A percentile compares a stretch with the other conserved stretches of the same genome.
Evolutionary conservation across 1,140 invertebrate genomes (phyloP).

Genomic region (Aphelenchoides fujianensis): DNA sequence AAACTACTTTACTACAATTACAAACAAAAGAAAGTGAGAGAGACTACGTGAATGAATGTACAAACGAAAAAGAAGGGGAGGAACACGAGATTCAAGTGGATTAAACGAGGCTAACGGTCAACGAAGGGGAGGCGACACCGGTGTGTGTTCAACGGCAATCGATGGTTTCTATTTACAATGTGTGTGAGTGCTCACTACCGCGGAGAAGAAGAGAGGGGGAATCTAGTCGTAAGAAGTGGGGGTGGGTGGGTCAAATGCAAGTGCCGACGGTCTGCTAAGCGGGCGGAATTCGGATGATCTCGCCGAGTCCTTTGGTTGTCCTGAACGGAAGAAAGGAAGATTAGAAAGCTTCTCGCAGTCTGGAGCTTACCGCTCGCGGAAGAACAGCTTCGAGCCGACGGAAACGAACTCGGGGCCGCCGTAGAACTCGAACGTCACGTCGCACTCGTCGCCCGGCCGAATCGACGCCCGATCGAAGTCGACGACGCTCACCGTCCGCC

Average conservation of each 20-base stretch:
- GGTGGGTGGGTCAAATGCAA: neutral
- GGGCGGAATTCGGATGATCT: slow-evolving; percentile 69
- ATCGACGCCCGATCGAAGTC: slow-evolving; percentile 68
- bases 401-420: slow-evolving; percentile 85
- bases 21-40: too few species aligned
- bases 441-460: slow-evolving; percentile 69
- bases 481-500: slow-evolving; percentile 82
- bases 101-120: neutral
- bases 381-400: slow-evolving; percentile 78
- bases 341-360: too few species aligned
- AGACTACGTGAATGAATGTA: too few species aligned
- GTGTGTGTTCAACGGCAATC: neutral
- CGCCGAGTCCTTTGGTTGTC: slow-evolving; percentile 79
- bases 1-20: slow-evolving; percentile 18
- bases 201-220: neutral
- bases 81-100: neutral
- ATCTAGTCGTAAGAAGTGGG: neutral
- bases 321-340: too few species aligned
- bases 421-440: slow-evolving; percentile 82
- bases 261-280: neutral
- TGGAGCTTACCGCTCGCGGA: slow-evolving; percentile 85
- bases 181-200: neutral
- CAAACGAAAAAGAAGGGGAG: neutral
- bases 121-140: neutral
- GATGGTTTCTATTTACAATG: neutral